Conservation (phyloP, 2,113 vertebrate genomes). For the Garra rufa region DNA sequence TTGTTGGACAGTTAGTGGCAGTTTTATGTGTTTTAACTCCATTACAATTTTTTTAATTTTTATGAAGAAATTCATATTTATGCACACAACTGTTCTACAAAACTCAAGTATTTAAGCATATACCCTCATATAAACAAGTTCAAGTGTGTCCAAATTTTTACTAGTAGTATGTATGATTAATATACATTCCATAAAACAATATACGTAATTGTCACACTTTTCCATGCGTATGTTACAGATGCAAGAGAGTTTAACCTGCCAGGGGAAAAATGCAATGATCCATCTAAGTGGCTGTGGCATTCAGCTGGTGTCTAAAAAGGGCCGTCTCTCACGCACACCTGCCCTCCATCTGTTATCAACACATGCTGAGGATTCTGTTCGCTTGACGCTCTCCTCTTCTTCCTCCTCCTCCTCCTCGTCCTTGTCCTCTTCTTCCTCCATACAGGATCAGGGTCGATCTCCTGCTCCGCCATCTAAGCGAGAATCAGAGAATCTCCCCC, state of each 20-base stretch:
- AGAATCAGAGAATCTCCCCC: slow-evolving; percentile 56
- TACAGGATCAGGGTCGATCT: slow-evolving; percentile 12
- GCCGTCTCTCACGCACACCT: slow-evolving; percentile 65
- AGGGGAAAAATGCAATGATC: slow-evolving; percentile 70
- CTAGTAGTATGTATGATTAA: background rate
- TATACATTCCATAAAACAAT: background rate
- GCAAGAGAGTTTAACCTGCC: slow-evolving; percentile 58
- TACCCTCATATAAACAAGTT: background rate
- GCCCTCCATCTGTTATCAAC: slow-evolving; percentile 69
- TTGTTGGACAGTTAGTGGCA: background rate
- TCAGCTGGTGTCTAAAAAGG: slow-evolving; percentile 67
- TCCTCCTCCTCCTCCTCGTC: background rate
- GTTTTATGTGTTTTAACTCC: too few species aligned
- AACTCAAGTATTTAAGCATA: background rate
- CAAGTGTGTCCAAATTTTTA: background rate
- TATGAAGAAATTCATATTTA: background rate
- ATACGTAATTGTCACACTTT: background rate
- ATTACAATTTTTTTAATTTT: too few species aligned
- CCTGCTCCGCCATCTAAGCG: slow-evolving; percentile 42
- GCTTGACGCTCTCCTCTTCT: slow-evolving; percentile 48
- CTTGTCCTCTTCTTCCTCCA: background rate
- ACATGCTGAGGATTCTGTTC: slow-evolving; percentile 55
- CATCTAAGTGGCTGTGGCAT: slow-evolving; percentile 72
- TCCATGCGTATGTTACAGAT: slow-evolving; percentile 51
- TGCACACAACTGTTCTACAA: background rate